A percentile compares a stretch with the other conserved stretches of the same genome.
These are phyloP conservation scores for Pyrgus malvae DNA, from an alignment of 2,888 invertebrate genomes.

Conservation along the genomic window DNA sequence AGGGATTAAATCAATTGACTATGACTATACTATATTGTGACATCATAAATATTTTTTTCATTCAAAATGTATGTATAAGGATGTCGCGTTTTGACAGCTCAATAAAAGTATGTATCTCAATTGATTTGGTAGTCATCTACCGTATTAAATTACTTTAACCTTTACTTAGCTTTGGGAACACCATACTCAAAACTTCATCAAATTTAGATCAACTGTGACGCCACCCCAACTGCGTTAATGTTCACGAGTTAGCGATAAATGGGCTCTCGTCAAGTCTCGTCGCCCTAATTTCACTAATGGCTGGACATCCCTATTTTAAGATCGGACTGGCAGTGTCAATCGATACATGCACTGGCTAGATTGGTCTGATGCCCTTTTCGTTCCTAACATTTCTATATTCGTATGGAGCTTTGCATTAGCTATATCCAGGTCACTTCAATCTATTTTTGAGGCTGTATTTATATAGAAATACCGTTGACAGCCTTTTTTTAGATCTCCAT, in stretches of 20 bases:
- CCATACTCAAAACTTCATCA: too few species aligned
- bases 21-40: too few species aligned
- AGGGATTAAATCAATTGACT: too few species aligned
- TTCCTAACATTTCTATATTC: conserved; percentile 15
- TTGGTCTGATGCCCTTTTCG: not conserved
- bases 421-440: not conserved
- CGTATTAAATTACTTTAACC: too few species aligned
- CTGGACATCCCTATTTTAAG: conserved; percentile 52
- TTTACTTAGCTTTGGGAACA: too few species aligned
- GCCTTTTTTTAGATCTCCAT: too few species aligned
- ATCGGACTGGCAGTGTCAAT: conserved; percentile 38
- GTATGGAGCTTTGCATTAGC: not conserved
- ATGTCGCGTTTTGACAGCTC: too few species aligned
- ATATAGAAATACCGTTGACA: not conserved
- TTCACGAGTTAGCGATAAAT: conserved; percentile 47
- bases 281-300: conserved; percentile 69
- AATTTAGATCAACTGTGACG: not conserved
- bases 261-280: conserved; percentile 36
- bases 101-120: too few species aligned
- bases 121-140: too few species aligned
- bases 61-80: too few species aligned
- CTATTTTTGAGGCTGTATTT: not conserved
- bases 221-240: conserved; percentile 5
- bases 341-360: conserved; percentile 35
- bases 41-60: too few species aligned